phyloP scores from a whole-genome alignment of 2,888 invertebrate species.

The Alviniconcha strummeri region DNA sequence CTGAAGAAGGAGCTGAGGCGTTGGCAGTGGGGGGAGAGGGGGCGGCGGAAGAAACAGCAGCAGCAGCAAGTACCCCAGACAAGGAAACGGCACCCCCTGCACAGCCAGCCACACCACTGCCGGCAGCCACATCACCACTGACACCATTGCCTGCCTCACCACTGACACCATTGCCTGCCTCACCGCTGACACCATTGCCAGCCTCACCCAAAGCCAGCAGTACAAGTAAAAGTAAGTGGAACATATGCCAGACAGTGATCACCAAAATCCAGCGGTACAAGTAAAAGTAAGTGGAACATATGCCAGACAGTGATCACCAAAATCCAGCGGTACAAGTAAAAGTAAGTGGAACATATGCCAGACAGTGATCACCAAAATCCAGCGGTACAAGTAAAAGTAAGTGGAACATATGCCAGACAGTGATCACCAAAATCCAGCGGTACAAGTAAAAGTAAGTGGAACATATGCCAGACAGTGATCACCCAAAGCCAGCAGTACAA shows the following conservation, averaged over 20 bases:
- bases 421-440: slow-evolving; percentile 22
- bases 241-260: background rate
- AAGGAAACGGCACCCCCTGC: background rate
- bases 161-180: background rate
- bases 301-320: background rate
- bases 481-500: slow-evolving; percentile 17
- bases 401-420: no score
- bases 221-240: no score
- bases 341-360: no score
- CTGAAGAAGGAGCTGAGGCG: slow-evolving; percentile 10
- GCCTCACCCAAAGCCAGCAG: slow-evolving; percentile 27
- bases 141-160: background rate
- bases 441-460: no score
- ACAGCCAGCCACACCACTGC: background rate
- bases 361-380: slow-evolving; percentile 12
- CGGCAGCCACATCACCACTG: background rate
- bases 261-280: slow-evolving; percentile 13
- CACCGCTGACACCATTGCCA: background rate
- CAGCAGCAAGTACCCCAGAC: background rate
- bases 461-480: background rate
- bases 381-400: background rate
- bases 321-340: background rate
- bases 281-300: no score
- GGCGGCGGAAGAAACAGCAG: background rate
- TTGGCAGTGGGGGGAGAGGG: background rate